phyloP scores from a whole-genome alignment of 2,888 invertebrate species.

The Lasioglossum morio region DNA sequence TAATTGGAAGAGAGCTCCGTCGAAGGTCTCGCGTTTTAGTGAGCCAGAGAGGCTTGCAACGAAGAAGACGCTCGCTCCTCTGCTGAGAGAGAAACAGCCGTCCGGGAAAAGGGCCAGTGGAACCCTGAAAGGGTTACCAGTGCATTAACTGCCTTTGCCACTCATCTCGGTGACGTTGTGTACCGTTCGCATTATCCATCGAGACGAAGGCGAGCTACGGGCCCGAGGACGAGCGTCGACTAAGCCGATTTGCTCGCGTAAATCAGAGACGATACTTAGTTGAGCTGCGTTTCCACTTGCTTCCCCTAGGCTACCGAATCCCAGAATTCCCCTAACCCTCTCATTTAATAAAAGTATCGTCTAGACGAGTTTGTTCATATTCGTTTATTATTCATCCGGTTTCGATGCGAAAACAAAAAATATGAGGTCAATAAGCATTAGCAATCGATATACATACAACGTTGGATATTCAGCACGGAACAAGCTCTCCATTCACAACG shows the following conservation, averaged over 20 bases:
- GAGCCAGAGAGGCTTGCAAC: conserved; percentile 13
- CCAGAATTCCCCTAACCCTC: not conserved
- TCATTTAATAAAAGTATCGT: not conserved
- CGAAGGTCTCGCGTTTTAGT: conserved; percentile 49
- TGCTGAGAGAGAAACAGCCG: conserved; percentile 35
- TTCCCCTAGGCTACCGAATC: not conserved
- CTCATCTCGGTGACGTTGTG: conserved; percentile 59
- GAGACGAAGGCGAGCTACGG: conserved; percentile 29
- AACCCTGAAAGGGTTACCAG: conserved; percentile 54
- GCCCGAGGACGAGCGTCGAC: conserved; percentile 38
- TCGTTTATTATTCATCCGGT: not conserved
- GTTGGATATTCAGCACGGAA: not conserved
- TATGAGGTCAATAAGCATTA: not conserved
- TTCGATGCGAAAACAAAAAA: not conserved
- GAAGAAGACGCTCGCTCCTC: conserved; percentile 4
- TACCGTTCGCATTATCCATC: conserved; percentile 65
- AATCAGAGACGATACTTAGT: conserved; percentile 62
- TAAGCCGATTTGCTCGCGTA: conserved; percentile 74
- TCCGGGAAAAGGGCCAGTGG: conserved; percentile 44
- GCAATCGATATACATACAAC: not conserved
- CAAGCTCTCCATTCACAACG: not conserved
- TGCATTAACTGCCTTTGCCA: conserved; percentile 63
- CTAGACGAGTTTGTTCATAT: not conserved
- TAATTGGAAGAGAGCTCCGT: conserved; percentile 65
- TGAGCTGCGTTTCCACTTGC: not conserved